Percentiles rank a stretch among this genome's conserved stretches.
Evolutionary conservation across 1,140 invertebrate species (phyloP).

Genomic region (Cyclina sinensis): DNA sequence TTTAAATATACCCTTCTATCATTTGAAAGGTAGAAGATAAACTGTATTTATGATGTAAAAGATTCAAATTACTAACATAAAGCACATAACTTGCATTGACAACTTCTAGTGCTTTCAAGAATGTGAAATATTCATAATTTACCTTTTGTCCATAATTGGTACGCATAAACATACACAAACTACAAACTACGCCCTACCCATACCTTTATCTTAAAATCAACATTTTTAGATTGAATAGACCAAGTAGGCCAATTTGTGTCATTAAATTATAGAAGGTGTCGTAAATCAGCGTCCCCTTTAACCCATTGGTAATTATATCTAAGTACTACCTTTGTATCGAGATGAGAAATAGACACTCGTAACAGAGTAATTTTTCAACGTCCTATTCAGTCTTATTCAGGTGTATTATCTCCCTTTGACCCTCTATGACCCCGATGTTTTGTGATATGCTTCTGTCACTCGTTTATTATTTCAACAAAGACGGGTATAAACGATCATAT

Average conservation of each 20-base stretch:
- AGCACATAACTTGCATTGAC: background rate
- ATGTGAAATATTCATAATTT: constrained; percentile 1
- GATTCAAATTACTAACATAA: constrained; percentile 30
- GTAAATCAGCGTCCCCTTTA: constrained; percentile 47
- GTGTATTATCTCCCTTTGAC: constrained; percentile 43
- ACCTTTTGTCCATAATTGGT: background rate
- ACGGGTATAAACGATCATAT: constrained; percentile 18
- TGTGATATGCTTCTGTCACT: constrained; percentile 21
- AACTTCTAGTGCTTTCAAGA: background rate
- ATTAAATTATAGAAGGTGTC: constrained; percentile 45
- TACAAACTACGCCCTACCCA: constrained; percentile 1
- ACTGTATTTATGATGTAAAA: background rate
- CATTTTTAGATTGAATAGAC: background rate
- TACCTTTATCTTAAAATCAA: background rate
- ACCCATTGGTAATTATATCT: constrained; percentile 29
- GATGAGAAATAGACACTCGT: constrained; percentile 8
- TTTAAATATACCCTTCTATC: background rate
- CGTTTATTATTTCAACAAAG: constrained; percentile 38
- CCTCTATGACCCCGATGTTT: background rate
- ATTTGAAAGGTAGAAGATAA: constrained; percentile 3
- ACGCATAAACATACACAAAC: background rate
- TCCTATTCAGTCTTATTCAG: constrained; percentile 37
- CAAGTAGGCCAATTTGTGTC: constrained; percentile 40
- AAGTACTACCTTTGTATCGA: background rate
- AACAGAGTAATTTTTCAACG: constrained; percentile 40